phyloP scores from a whole-genome alignment of 2,113 vertebrate species.

The Salvelinus namaycush region DNA sequence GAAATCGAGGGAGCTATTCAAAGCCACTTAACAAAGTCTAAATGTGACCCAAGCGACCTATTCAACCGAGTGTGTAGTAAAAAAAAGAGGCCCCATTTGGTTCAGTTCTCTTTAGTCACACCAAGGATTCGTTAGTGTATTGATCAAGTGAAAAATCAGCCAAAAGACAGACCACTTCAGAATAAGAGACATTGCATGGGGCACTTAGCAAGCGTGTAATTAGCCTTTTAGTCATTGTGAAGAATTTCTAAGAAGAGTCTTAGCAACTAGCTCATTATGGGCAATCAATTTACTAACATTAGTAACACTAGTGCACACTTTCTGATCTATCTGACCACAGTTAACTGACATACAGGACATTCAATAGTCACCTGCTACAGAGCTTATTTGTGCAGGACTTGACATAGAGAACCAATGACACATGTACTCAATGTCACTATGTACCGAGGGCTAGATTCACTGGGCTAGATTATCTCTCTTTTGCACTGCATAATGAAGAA shows the following conservation, averaged over 20 bases:
- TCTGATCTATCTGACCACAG: background rate
- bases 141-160: constrained; percentile 7
- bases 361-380: background rate
- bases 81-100: constrained; percentile 52
- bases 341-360: background rate
- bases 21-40: constrained; percentile 74
- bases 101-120: constrained; percentile 52
- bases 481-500: constrained; percentile 73
- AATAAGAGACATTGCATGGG: background rate
- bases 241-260: background rate
- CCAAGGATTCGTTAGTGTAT: constrained; percentile 23
- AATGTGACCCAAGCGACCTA: constrained; percentile 68
- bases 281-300: background rate
- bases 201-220: background rate
- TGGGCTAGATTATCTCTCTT: constrained; percentile 59
- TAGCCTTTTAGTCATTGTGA: background rate
- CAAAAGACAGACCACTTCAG: constrained; percentile 2
- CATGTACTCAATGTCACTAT: constrained; percentile 39
- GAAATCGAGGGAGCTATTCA: constrained; percentile 77
- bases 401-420: constrained; percentile 49
- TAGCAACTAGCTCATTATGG: background rate
- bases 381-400: constrained; percentile 13
- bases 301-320: background rate
- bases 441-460: constrained; percentile 60
- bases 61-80: constrained; percentile 58